Base-by-base conservation (phyloP, 2,113 vertebrate genomes). In the Genyomyrus donnyi region DNA sequence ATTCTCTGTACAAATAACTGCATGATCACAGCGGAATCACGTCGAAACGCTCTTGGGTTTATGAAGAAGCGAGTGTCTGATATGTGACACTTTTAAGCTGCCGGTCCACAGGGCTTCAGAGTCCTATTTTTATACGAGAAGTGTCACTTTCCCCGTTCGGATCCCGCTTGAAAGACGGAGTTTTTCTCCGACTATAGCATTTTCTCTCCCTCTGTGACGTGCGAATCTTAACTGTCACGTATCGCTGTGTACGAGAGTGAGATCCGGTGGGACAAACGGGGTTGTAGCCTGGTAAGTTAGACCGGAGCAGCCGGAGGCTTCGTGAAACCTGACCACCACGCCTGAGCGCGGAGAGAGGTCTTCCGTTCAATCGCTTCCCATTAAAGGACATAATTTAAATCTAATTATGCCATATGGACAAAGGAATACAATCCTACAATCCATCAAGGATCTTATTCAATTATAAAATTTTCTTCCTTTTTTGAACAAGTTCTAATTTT, bases 151-250 rank as follows among this genome's bases (percentile, higher is more conserved):
- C 45, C 77, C 31, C 6, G 56, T 17, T 56, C 46, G 8, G 66
- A n/a, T 74, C 7, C 31, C 15, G 88, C 58, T 56, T 46, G 89
- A 50, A 89, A 39, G 50, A 89, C 8, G 7, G 39, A 52, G 84
- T 58, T 24, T 50, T 62, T 58, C 80, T 91, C 27, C 88, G 88
- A 49, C 70, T 46, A 15, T 2, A 70, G 52, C 83, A 93, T 90
- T 93, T 91, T 91, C 91, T 92, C 89, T 92, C 88, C 15, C 50
- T 45, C 0, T 62, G 91, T 94, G 93, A 93, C 91, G 77, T 88
- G 90, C 90, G 91, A 48, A 88, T 89, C 24, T 89, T 94, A 94
- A 94, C 93, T 94, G 94, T 94, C 93, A 92, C 89, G 92, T 92
- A 89, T 89, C 91, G 58, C 92, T 91, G 89, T 74, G 86, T 62